Evolutionary conservation across 1,140 invertebrate genomes (phyloP).

Genomic region (Homalodisca vitripennis): DNA sequence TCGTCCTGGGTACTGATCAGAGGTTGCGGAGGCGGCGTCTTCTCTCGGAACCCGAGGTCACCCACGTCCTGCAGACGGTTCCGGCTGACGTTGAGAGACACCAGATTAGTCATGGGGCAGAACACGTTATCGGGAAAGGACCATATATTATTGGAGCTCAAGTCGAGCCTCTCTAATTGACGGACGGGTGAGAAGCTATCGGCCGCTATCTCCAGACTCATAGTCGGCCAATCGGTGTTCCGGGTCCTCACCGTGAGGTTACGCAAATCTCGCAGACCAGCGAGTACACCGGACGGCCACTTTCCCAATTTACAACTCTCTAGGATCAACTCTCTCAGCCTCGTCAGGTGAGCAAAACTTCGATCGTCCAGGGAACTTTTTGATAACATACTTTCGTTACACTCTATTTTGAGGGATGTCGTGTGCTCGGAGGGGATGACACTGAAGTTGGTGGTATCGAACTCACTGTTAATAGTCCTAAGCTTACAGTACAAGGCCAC

Average conservation of each 20-base stretch:
- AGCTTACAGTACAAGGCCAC: conserved; percentile 77
- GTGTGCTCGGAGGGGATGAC: conserved; percentile 82
- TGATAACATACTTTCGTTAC: conserved; percentile 71
- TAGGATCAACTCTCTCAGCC: conserved; percentile 73
- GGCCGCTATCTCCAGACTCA: conserved; percentile 73
- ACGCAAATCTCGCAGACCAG: conserved; percentile 69
- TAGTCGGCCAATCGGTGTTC: conserved; percentile 73
- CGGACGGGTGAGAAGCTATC: conserved; percentile 69
- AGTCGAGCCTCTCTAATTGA: conserved; percentile 77
- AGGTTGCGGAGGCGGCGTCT: conserved; percentile 47
- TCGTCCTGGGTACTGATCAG: conserved; percentile 43
- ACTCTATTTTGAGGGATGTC: conserved; percentile 72
- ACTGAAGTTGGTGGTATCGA: conserved; percentile 84
- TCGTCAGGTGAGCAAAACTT: conserved; percentile 75
- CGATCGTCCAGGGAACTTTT: conserved; percentile 70
- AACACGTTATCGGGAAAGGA: conserved; percentile 82
- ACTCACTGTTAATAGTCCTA: conserved; percentile 75
- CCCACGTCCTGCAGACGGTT: conserved; percentile 82
- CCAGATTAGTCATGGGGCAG: conserved; percentile 74
- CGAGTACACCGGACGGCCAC: conserved; percentile 71
- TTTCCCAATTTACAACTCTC: conserved; percentile 82
- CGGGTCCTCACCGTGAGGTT: conserved; percentile 79
- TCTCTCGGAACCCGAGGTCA: conserved; percentile 71
- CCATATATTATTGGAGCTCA: conserved; percentile 87
- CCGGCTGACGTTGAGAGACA: conserved; percentile 75